Base-by-base conservation (phyloP, 64 coral and sea anemone species). In the Stichodactyla helianthus region DNA sequence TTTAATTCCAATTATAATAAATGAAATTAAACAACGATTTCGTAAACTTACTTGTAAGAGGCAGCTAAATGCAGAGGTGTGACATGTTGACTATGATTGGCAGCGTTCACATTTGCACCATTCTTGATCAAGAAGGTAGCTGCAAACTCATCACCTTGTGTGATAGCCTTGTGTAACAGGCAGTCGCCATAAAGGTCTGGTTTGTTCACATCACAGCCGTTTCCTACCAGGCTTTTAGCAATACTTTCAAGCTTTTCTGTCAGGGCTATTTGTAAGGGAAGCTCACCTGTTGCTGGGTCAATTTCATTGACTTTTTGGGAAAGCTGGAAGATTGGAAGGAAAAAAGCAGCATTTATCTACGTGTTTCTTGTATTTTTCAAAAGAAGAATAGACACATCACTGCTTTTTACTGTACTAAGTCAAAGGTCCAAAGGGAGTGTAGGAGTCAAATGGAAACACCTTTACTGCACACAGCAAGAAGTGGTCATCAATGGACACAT, bases 181-280 rank as follows among this genome's bases (percentile, higher is more conserved):
- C 90, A 95, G 25, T 94, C 55, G 5, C 97, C 97, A 77, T 93
- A 82, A 51, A 80, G 60, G 50, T 99, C 90, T 22, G 91, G 83
- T 88, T 92, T 94, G 86, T 89, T 90, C 14, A 99, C 93, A 82
- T 99, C 97, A 88, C 93, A 95, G 77, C 90, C 93, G 52, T 99
- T 90, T 17, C 84, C 77, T 20, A 99, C 93, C 2, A 99, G 86
- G 0, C 88, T 94, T 59, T 85, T 94, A 4, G 93, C 93, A 74
- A 99, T 99, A 57, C 97, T 99, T 10, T 99, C 97, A 62, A 92
- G 93, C 20, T 95, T 85, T 22, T 99, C 93, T 26, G 92, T 79
- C 28, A 99, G 77, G 44, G 97, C 97, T 51, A 99, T 99, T 44
- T 92, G 84, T 10, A 99, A 50, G 0, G 97, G 97, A 74, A 99